These are phyloP conservation scores for Papilio glaucus DNA, from an alignment of 1,140 invertebrate species.

Conservation along the genomic window DNA sequence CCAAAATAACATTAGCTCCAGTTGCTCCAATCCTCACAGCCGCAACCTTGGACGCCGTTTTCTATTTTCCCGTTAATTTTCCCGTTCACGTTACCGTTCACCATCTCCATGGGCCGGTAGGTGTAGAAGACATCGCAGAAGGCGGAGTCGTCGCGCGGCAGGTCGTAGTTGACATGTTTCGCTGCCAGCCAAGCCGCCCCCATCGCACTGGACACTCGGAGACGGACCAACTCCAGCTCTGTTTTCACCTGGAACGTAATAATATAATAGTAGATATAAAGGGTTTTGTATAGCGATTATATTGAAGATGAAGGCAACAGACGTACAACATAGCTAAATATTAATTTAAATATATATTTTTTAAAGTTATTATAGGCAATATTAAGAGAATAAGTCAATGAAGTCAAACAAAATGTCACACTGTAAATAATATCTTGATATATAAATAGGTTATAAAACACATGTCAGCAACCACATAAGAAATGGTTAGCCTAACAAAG, in stretches of 20 bases:
- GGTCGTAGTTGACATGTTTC: conserved; percentile 58
- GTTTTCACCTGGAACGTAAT: conserved; percentile 59
- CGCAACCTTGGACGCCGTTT: conserved; percentile 49
- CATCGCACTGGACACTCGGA: conserved; percentile 73
- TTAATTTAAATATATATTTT: too few relatives aligned
- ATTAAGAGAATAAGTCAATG: too few relatives aligned
- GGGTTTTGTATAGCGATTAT: too few relatives aligned
- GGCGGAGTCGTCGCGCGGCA: conserved; percentile 67
- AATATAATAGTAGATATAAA: conserved; percentile 30
- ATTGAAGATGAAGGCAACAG: too few relatives aligned
- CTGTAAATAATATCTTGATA: too few relatives aligned
- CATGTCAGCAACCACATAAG: too few relatives aligned
- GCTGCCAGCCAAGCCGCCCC: conserved; percentile 75
- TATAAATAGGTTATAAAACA: too few relatives aligned
- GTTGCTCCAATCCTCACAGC: conserved; percentile 51
- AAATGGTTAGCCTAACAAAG: too few relatives aligned
- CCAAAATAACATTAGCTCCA: conserved; percentile 48
- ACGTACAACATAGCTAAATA: too few relatives aligned
- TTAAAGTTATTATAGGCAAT: too few relatives aligned
- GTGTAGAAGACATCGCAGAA: conserved; percentile 73
- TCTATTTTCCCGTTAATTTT: conserved; percentile 45
- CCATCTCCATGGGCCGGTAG: conserved; percentile 49
- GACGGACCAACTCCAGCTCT: conserved; percentile 65
- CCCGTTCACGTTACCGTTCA: conserved; percentile 45
- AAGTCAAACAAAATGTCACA: too few relatives aligned